These are phyloP conservation scores for Glandiceps talaboti DNA, from an alignment of 53 echinoderm and acorn worm genomes.

Conservation along the genomic window DNA sequence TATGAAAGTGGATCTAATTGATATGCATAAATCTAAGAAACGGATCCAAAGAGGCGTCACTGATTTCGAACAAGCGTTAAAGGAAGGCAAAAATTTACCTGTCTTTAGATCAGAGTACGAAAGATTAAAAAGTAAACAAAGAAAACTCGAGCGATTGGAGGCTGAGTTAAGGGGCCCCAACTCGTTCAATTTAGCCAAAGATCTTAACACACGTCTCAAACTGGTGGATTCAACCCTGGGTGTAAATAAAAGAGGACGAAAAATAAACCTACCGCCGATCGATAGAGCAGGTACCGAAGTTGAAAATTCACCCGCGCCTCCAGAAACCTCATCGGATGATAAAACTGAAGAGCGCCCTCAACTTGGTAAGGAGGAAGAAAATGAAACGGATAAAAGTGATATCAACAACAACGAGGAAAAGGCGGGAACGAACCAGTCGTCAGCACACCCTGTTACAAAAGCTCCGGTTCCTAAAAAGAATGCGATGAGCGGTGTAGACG, in stretches of 20 bases:
- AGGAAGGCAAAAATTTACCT: conserved; percentile 12
- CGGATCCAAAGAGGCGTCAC: conserved; percentile 11
- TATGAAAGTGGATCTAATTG: conserved; percentile 24
- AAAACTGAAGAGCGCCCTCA: background rate
- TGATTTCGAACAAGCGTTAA: conserved; percentile 19
- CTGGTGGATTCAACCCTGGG: conserved; percentile 7
- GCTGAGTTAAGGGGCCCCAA: conserved; percentile 31
- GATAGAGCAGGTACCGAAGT: conserved; percentile 1
- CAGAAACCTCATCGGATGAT: background rate
- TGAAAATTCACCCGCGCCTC: background rate
- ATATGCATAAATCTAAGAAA: conserved; percentile 18
- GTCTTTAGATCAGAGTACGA: conserved; percentile 25
- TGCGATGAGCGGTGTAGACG: background rate
- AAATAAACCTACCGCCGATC: conserved; percentile 13
- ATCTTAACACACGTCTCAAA: conserved; percentile 14
- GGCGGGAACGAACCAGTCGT: background rate
- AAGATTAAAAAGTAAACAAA: conserved; percentile 13
- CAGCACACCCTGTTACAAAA: background rate
- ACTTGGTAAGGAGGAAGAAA: background rate
- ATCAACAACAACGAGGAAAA: background rate
- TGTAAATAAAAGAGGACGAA: conserved; percentile 4
- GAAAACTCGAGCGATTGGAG: conserved; percentile 12
- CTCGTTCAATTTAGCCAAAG: conserved; percentile 17
- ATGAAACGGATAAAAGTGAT: conserved; percentile 10
- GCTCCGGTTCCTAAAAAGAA: background rate